Percentiles rank a stretch among this genome's conserved stretches.
These are phyloP conservation scores for Fregata magnificens DNA, from an alignment of 2,113 vertebrate genomes.

Conservation along the genomic window DNA sequence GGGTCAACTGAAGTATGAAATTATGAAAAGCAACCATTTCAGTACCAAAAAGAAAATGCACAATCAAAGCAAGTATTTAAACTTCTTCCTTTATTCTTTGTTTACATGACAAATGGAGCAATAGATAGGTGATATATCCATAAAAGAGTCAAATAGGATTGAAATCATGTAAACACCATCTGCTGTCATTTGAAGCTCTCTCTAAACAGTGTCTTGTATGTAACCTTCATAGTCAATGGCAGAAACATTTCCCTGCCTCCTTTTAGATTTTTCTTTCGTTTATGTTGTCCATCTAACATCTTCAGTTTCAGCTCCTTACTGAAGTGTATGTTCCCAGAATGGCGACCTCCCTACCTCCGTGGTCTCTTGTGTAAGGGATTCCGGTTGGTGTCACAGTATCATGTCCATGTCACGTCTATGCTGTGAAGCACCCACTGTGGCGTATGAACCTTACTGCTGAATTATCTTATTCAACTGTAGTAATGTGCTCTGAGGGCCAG, in stretches of 20 bases:
- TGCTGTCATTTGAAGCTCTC: background rate
- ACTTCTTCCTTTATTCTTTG: conserved; percentile 13
- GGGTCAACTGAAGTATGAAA: background rate
- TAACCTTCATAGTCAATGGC: background rate
- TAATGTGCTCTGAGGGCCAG: background rate
- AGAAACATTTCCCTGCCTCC: background rate
- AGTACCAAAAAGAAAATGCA: background rate
- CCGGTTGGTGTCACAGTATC: fast-evolving
- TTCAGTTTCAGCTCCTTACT: background rate
- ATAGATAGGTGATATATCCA: background rate
- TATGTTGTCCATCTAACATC: background rate
- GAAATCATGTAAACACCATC: conserved; percentile 5
- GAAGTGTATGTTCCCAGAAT: background rate
- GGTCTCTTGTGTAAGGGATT: background rate
- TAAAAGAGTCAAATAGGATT: conserved; percentile 12
- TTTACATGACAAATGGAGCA: conserved; percentile 6
- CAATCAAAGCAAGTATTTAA: background rate
- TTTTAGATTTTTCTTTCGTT: background rate
- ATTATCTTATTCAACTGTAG: background rate
- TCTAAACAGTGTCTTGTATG: background rate
- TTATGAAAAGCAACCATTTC: background rate
- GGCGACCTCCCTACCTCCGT: fast-evolving
- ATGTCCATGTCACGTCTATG: background rate
- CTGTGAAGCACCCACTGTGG: background rate
- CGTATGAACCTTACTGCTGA: background rate